A percentile compares a stretch with the other conserved stretches of the same genome.
Conservation (phyloP, 2,797 vertebrate genomes). For the Antennarius maculatus region DNA sequence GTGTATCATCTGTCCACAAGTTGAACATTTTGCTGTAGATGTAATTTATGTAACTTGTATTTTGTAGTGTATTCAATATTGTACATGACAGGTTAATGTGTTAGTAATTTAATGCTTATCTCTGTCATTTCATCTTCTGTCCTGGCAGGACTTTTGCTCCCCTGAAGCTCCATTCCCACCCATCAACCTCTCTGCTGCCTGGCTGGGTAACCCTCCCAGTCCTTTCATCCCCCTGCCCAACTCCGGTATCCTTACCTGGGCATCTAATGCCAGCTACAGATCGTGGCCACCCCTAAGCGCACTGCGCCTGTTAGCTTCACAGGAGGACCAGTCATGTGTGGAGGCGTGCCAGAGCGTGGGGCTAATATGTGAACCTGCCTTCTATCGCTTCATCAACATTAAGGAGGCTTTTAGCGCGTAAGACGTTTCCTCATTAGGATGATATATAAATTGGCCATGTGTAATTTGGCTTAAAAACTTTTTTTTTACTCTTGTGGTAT, state of each 20-base stretch:
- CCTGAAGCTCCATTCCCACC: slow-evolving; percentile 72
- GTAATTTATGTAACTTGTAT: slow-evolving; percentile 6
- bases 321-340: slow-evolving; percentile 84
- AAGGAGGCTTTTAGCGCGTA: slow-evolving; percentile 90
- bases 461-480: no score
- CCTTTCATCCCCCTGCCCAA: slow-evolving; percentile 83
- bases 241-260: slow-evolving; percentile 86
- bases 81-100: slow-evolving; percentile 16
- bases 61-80: slow-evolving; percentile 8
- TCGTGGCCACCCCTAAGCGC: slow-evolving; percentile 90
- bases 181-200: slow-evolving; percentile 67
- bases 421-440: slow-evolving; percentile 60
- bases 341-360: slow-evolving; percentile 84
- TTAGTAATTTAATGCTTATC: neutral
- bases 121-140: slow-evolving; percentile 16
- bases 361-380: slow-evolving; percentile 91
- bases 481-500: neutral
- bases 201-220: slow-evolving; percentile 61
- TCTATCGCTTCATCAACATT: slow-evolving; percentile 93
- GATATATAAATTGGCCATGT: no score
- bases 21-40: slow-evolving; percentile 10
- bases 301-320: slow-evolving; percentile 85
- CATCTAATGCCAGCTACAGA: slow-evolving; percentile 66
- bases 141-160: slow-evolving; percentile 80
- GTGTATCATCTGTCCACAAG: slow-evolving; percentile 4